Evolutionary conservation across 2,888 invertebrate genomes (phyloP), one percentile per base, ranked within the genome.

Genomic region (Nomada fucata): DNA sequence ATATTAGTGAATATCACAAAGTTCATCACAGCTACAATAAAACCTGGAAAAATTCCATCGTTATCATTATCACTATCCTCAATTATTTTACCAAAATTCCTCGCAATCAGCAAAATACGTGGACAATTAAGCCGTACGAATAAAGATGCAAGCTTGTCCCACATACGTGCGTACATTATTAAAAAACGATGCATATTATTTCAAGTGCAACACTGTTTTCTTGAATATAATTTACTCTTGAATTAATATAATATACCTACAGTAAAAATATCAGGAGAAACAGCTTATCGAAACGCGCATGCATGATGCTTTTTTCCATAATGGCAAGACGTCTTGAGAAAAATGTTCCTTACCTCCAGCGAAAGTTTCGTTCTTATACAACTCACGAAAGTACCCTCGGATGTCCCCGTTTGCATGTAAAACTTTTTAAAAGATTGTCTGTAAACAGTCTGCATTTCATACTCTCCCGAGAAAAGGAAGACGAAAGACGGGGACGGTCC

Each of bases 351-450:
- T 53, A 52, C 52, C 63, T 57, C 23, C 47, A 36, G 57, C 26
- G 13, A 50, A 42, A 47, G 29, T 50, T 52, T 50, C 60, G 50
- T 70, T 71, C 75, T 79, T 69, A 26, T 36, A 11, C 64, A 69
- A 76, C 71, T 36, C 63, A 26, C 71, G 77, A 70, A 77, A 73
- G 61, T 63, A 59, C 67, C 64, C 57, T 67, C 63, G 52, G 47
- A 44, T 74, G 60, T 71, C 69, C 67, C 70, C 76, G 72, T 84
- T 84, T 81, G 84, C 86, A 84, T 86, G 82, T 67, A 70, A 85
- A 90, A 90, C 88, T 90, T 91, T 84, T 90, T 87, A 87, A 90
- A 88, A 89, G 89, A 91, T 90, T 85, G 88, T 86, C 83, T 79
- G 84, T 77, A 86, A 89, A 88, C 89, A 87, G 85, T 86, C 74